Base-by-base conservation (phyloP, 1,140 invertebrate species). In the Heliconius hermathena region DNA sequence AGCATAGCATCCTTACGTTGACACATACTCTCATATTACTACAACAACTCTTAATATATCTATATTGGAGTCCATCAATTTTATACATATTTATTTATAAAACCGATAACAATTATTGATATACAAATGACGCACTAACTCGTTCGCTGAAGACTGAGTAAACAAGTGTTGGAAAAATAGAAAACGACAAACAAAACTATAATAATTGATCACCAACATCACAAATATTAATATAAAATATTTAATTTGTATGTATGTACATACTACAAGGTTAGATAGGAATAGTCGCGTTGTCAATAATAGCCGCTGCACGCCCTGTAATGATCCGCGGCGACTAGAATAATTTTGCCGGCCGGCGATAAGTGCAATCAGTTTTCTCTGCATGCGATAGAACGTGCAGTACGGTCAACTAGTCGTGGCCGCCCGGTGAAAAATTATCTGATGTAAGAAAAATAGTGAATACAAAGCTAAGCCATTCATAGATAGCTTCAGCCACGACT, bases 311-410 rank as follows among this genome's bases (percentile, higher is more conserved):
- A 54, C 75, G 77, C 80, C 79, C 74, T 74, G 74, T 79, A 73
- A 83, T 82, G 73, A 75, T 73, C 79, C 20, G 73, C 38, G 73
- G 78, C 75, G 46, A 78, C 73, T 84, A 72, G 81, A 80, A 83
- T 77, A 78, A 82, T 80, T 73, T 81, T 73, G 75, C 82, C 82
- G 81, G 84, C 82, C 84, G 82, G 84, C 70, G 84, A 83, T 84
- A 83, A 82, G 76, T 81, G 74, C 77, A 79, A 75, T 80, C 80
- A 77, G 77, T 83, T 29, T 29, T 77, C 72, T 71, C 54, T 79
- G 73, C 72, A 80, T 76, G 76, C 82, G 78, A 79, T 76, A 77
- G 81, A 76, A 73, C 60, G 33, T 36, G 41, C 41, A 46, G 41
- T 46, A 46, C 41, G 41, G 41, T 16, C 41, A 46, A 16, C 13